Base-by-base conservation (phyloP, 2,888 invertebrate genomes). In the Cephalotes varians region DNA sequence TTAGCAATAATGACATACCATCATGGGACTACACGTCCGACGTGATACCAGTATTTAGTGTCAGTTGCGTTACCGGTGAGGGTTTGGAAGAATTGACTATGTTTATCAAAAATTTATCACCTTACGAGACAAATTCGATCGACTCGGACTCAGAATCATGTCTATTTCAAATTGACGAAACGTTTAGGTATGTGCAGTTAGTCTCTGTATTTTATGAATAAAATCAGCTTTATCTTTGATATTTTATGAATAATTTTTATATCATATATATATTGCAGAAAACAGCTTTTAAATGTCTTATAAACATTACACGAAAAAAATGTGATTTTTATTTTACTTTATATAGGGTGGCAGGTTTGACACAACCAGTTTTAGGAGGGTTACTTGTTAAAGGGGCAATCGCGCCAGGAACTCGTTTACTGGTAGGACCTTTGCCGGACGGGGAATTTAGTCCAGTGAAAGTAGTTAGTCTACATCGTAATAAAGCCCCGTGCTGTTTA, bases 161-260 rank as follows among this genome's bases (percentile, higher is more conserved):
- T 67, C 85, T 94, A 93, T 99, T 99, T 94, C 98, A 99, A 95
- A 97, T 99, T 60, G 99, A 99, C 93, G 99, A 99, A 95, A 98
- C 98, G 15, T 98, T 98, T 89, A 94, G 94, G 94, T 94, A 91
- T 2, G 60, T 62, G 6, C 15, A 44, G 64, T 58, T 2, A 2
- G 4, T 18, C 7, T 62, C 3, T 56, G 5, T 21, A 31, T 21
- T 25, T n/a, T 40, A 34, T 3, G 0, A 69, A 18, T 51, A 67
- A 40, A 49, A 6, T 5, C 25, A 7, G 21, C 4, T 67, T 25
- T n/a, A 74, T 64, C 0, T 64, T 51, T 1, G 6, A 65, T 37
- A 37, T 51, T 47, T 71, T 31, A 21, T 1, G 12, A 40, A 51
- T 69, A 40, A 81, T n/a, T n/a, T n/a, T n/a, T 21, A 12, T 56